These are phyloP conservation scores for Nannobrachium achirus DNA, from an alignment of 2,113 vertebrate genomes.

Conservation along the genomic window DNA sequence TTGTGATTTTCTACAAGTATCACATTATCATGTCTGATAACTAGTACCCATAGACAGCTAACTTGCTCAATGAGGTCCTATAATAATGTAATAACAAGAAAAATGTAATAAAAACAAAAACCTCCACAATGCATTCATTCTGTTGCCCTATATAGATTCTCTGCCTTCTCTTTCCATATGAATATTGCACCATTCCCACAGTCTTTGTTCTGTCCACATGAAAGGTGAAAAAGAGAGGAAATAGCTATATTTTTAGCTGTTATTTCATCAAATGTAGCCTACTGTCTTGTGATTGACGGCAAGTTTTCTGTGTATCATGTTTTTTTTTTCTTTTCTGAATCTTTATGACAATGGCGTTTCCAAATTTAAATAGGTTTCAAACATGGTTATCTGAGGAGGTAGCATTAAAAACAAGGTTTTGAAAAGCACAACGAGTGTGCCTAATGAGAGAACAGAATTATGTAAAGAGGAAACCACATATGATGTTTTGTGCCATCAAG, in stretches of 20 bases:
- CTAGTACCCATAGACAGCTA: constrained; percentile 60
- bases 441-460: constrained; percentile 18
- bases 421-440: constrained; percentile 20
- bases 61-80: constrained; percentile 37
- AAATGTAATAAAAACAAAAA: constrained; percentile 25
- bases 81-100: constrained; percentile 24
- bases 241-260: constrained; percentile 16
- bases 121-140: constrained; percentile 16
- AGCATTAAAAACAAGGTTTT: constrained; percentile 43
- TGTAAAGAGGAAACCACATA: neutral
- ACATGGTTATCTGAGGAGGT: constrained; percentile 62
- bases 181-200: constrained; percentile 82
- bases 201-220: constrained; percentile 61
- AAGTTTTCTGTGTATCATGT: neutral
- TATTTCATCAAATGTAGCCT: neutral
- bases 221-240: constrained; percentile 4
- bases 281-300: neutral
- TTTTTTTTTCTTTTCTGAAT: neutral
- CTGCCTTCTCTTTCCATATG: constrained; percentile 60
- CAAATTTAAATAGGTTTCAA: constrained; percentile 27
- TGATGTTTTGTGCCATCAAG: constrained; percentile 30
- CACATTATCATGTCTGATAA: constrained; percentile 29
- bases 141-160: constrained; percentile 57
- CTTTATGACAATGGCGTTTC: neutral
- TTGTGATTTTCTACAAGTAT: constrained; percentile 49